phyloP scores from a whole-genome alignment of 1,140 invertebrate species.

The Tetragonula clypearis region DNA sequence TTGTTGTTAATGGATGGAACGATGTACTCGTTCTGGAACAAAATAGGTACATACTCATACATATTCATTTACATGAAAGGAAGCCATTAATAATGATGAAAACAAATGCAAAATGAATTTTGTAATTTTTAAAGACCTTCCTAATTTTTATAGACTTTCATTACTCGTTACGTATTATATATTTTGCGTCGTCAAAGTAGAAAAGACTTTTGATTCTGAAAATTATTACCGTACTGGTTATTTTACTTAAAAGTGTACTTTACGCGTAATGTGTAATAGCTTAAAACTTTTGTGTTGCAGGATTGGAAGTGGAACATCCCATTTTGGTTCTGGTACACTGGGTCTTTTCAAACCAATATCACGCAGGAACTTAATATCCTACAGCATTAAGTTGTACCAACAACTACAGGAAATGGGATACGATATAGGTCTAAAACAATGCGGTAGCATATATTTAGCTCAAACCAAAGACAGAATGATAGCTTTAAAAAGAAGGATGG shows the following conservation, averaged over 20 bases:
- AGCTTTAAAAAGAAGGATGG: constrained; percentile 84
- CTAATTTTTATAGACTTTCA: neutral
- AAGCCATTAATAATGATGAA: neutral
- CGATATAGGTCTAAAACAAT: constrained; percentile 84
- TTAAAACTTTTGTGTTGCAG: constrained; percentile 68
- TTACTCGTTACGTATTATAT: neutral
- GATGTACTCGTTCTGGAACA: constrained; percentile 86
- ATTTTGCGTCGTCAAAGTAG: neutral
- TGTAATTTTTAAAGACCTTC: neutral
- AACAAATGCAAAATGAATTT: neutral
- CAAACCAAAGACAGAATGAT: constrained; percentile 88
- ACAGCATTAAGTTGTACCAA: constrained; percentile 85
- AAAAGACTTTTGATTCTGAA: neutral
- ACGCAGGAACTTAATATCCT: constrained; percentile 84
- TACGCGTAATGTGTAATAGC: neutral
- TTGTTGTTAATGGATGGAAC: constrained; percentile 84
- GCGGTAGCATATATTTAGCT: constrained; percentile 88
- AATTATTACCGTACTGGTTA: neutral
- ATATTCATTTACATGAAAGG: neutral
- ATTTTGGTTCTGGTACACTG: constrained; percentile 86
- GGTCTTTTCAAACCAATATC: constrained; percentile 84
- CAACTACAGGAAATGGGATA: constrained; percentile 85
- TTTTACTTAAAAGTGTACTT: neutral
- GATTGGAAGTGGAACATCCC: constrained; percentile 86
- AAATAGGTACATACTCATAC: constrained; percentile 76